A percentile compares a stretch with the other conserved stretches of the same genome.
Evolutionary conservation across 2,888 invertebrate genomes (phyloP).

Genomic region (Margaritifera margaritifera): DNA sequence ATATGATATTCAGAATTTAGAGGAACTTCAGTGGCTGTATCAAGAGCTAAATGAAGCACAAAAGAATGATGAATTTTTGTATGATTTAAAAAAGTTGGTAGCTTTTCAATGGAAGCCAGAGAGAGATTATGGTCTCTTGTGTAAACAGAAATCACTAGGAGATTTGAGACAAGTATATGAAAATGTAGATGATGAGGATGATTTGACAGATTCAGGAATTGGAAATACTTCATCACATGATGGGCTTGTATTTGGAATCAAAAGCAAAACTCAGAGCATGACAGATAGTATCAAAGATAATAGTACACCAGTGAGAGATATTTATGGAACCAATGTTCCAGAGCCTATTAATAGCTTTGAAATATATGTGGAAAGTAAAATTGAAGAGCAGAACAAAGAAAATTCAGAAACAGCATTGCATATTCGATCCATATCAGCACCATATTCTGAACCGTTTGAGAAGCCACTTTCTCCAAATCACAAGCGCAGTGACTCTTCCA

Average conservation of each 20-base stretch:
- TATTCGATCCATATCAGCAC: conserved; percentile 62
- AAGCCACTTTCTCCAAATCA: conserved; percentile 11
- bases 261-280: conserved; percentile 20
- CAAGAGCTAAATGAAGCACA: conserved; percentile 85
- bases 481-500: conserved; percentile 52
- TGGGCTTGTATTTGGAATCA: no score
- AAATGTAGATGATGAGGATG: conserved; percentile 24
- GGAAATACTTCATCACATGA: no score
- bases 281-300: conserved; percentile 19
- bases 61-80: conserved; percentile 87
- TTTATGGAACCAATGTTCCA: conserved; percentile 63
- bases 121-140: conserved; percentile 84
- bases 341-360: conserved; percentile 57
- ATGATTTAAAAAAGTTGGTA: conserved; percentile 83
- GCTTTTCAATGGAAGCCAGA: conserved; percentile 82
- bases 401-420: conserved; percentile 41
- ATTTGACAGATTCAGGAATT: conserved; percentile 7
- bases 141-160: conserved; percentile 90
- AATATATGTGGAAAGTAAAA: conserved; percentile 50
- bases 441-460: conserved; percentile 44
- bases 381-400: conserved; percentile 24
- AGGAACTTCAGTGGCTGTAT: conserved; percentile 86
- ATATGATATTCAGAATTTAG: conserved; percentile 69
- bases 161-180: conserved; percentile 77
- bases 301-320: conserved; percentile 21